Evolutionary conservation across 2,113 vertebrate genomes (phyloP), one percentile per base, ranked within the genome.

Genomic region (Vulpes ferrilata): DNA sequence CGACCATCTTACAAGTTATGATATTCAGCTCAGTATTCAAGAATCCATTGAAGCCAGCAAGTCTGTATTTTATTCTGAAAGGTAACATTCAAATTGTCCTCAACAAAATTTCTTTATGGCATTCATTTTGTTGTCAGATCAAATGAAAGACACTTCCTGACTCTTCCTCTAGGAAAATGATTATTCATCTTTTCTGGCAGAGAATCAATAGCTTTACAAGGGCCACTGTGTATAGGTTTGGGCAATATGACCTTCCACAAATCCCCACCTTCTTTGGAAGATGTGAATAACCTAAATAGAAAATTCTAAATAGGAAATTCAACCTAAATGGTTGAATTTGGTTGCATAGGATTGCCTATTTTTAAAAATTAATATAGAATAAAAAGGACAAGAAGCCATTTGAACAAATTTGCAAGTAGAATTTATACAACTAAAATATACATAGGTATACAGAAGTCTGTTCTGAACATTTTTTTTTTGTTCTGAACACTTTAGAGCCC

Each of bases 11-110:
- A 95, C 99, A 71, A 98, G 98, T 80, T 99, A 99, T 97, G 99
- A 99, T 67, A 95, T 99, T 96, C 99, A 98, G 76, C 98, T 99
- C 97, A 99, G 99, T 97, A 98, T 99, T 97, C 98, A 99, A 93
- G 99, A 99, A 93, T 98, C 99, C 35, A 97, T 98, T 74, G 98
- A 97, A 96, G 84, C 96, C 86, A 97, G 73, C 92, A 98, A 97
- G 95, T 97, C 98, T 90, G 83, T 97, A 32, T 97, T 97, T 92
- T 90, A 93, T 92, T 94, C 92, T 80, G 97, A 98, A 97, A 99
- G 99, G 99, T 99, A 99, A 78, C 6, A 79, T 65, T 55, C 19
- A 80, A 27, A 81, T 60, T 8, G 0, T 73, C 10, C 11, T 78
- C 59, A 48, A 9, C 23, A 38, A 86, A 62, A 86, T 35, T 64